Evolutionary conservation across 2,113 vertebrate species (phyloP), one percentile per base, ranked within the genome.

Genomic region (Scartelaos histophorus): DNA sequence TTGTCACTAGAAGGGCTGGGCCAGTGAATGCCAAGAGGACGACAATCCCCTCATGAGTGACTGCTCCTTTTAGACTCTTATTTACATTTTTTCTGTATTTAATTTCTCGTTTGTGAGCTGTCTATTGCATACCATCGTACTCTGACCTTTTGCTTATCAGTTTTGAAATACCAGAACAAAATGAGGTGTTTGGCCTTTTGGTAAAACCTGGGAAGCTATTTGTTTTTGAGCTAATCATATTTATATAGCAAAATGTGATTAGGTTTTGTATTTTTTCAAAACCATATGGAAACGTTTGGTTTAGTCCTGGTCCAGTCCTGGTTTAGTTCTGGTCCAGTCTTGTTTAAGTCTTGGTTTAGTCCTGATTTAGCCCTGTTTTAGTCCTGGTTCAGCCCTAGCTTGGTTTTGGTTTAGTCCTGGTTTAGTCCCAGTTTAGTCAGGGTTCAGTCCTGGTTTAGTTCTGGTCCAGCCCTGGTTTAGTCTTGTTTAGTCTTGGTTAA

Each of bases 11-110:
- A 69, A 65, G 67, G 64, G 46, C 69, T 64, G 16, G 64, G 61
- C 49, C 49, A 51, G 49, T 51, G 49, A 51, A 51, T n/a, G 60
- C 69, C 81, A 76, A 57, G 35, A 38, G 61, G 47, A 34, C 66
- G 24, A 45, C 58, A 69, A 70, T 75, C 66, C 2, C 78, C 69
- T 60, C n/a, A 12, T 66, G 60, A 60, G 54, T 45, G 21, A 57
- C 54, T 24, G n/a, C 54, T 57, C 21, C 54, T 57, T 24, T 81
- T 71, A 46, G 45, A 35, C 5, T 60, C 58, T 29, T 78, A 64
- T 67, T 57, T 10, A 56, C 38, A 64, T 62, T 1, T 71, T 70
- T 62, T 66, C 13, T 76, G 11, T 21, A 66, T 57, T 47, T 35
- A 16, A n/a, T 65, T 66, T 43, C 66, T 21, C 15, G 3, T 43